Conservation (phyloP, 2,113 vertebrate genomes). For the Corynorhinus townsendii region DNA sequence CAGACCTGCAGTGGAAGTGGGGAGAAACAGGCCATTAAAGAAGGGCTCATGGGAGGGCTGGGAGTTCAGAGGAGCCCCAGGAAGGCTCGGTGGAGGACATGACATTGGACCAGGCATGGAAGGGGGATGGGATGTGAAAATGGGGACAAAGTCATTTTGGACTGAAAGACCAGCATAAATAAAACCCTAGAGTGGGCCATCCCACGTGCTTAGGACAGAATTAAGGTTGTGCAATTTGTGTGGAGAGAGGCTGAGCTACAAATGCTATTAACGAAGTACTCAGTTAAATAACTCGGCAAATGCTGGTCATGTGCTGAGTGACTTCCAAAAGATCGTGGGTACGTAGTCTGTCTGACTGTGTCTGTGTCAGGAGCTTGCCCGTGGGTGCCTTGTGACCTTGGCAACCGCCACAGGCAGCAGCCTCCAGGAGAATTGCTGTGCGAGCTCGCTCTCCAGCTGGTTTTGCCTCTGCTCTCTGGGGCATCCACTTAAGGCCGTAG, state of each 20-base stretch:
- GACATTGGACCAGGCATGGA: not conserved
- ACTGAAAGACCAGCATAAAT: not conserved
- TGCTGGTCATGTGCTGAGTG: not conserved
- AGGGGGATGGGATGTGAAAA: not conserved
- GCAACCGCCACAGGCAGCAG: not conserved
- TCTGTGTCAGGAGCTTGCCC: not conserved
- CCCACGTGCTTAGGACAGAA: not conserved
- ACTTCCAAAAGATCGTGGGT: not conserved
- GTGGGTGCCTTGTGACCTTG: not conserved
- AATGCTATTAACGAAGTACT: too few relatives aligned
- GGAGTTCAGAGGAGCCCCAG: not conserved
- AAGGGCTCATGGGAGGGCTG: not conserved
- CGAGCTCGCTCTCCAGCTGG: not conserved
- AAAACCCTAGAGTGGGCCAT: not conserved
- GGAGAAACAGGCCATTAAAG: not conserved
- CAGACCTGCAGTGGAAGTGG: not conserved
- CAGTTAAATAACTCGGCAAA: too few relatives aligned
- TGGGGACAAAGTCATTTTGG: not conserved
- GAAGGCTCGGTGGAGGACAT: not conserved
- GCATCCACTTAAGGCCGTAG: not conserved
- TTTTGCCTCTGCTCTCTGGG: not conserved
- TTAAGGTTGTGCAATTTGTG: not conserved
- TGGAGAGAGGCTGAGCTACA: not conserved
- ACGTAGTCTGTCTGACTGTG: fast-evolving
- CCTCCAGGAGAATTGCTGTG: not conserved